Percentiles rank a stretch among this genome's conserved stretches.
These are phyloP conservation scores for Disparrhopalites patrizii DNA, from an alignment of 2,888 invertebrate species.

Conservation along the genomic window DNA sequence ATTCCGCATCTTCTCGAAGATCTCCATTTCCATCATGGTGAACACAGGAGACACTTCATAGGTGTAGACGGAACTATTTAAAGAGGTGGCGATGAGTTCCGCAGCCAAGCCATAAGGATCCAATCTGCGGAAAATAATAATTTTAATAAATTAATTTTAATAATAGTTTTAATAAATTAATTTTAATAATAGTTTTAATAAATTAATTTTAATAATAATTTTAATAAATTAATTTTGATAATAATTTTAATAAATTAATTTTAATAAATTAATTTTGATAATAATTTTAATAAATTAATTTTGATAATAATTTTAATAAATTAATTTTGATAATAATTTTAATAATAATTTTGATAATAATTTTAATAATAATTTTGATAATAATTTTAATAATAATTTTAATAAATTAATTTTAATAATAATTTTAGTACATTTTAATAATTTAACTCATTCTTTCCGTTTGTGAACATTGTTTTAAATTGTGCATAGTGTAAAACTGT, in stretches of 20 bases:
- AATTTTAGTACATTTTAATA: too few relatives aligned
- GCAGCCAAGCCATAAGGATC: constrained; percentile 80
- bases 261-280: too few relatives aligned
- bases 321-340: too few relatives aligned
- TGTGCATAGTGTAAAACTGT: too few relatives aligned
- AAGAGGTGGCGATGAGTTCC: constrained; percentile 78
- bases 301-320: too few relatives aligned
- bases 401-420: too few relatives aligned
- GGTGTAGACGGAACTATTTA: constrained; percentile 83
- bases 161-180: neutral
- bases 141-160: neutral
- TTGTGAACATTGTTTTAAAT: too few relatives aligned
- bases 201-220: neutral
- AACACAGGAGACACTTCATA: constrained; percentile 87
- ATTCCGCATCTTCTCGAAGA: constrained; percentile 71
- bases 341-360: neutral
- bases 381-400: too few relatives aligned
- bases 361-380: too few relatives aligned
- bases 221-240: neutral
- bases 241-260: too few relatives aligned
- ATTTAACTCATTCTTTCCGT: too few relatives aligned
- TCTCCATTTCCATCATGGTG: constrained; percentile 78
- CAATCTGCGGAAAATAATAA: constrained; percentile 52
- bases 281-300: too few relatives aligned
- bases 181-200: neutral